Conservation (phyloP, 2,888 invertebrate genomes). For the Eupithecia pulchellata region DNA sequence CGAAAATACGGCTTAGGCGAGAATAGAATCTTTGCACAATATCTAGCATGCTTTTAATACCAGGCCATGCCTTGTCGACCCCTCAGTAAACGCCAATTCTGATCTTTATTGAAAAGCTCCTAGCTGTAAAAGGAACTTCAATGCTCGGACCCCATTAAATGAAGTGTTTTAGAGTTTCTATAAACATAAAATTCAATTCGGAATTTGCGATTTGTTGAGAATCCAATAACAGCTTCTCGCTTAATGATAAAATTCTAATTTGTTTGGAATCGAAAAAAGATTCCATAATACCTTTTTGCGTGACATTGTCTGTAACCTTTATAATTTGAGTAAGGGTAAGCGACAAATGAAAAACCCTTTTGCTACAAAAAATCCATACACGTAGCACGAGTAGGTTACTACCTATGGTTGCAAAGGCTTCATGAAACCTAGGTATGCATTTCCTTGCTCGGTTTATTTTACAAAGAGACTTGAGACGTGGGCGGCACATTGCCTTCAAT, state of each 20-base stretch:
- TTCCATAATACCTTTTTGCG: slow-evolving; percentile 42
- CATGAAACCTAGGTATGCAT: slow-evolving; percentile 42
- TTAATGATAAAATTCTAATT: slow-evolving; percentile 67
- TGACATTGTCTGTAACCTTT: slow-evolving; percentile 39
- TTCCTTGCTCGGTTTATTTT: slow-evolving; percentile 59
- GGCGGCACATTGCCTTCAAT: slow-evolving; percentile 70
- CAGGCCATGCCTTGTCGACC: not conserved
- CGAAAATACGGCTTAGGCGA: not conserved
- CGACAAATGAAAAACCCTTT: not conserved
- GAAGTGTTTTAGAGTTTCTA: slow-evolving; percentile 53
- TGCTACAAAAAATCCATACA: not conserved
- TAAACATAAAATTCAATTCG: slow-evolving; percentile 58
- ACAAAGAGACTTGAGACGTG: slow-evolving; percentile 57
- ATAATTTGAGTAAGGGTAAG: slow-evolving; percentile 19
- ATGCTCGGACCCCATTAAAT: slow-evolving; percentile 49
- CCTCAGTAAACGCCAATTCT: slow-evolving; percentile 15
- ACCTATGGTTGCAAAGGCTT: slow-evolving; percentile 21
- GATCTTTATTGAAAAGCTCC: slow-evolving; percentile 40
- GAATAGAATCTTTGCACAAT: not conserved
- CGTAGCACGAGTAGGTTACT: slow-evolving; percentile 2
- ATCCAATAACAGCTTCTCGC: slow-evolving; percentile 64
- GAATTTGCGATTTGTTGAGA: slow-evolving; percentile 59
- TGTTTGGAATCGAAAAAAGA: slow-evolving; percentile 62
- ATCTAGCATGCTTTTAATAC: not conserved
- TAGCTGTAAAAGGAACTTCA: slow-evolving; percentile 45